Evolutionary conservation across 2,888 invertebrate genomes (phyloP).

Genomic region (Mellilla xanthometata): DNA sequence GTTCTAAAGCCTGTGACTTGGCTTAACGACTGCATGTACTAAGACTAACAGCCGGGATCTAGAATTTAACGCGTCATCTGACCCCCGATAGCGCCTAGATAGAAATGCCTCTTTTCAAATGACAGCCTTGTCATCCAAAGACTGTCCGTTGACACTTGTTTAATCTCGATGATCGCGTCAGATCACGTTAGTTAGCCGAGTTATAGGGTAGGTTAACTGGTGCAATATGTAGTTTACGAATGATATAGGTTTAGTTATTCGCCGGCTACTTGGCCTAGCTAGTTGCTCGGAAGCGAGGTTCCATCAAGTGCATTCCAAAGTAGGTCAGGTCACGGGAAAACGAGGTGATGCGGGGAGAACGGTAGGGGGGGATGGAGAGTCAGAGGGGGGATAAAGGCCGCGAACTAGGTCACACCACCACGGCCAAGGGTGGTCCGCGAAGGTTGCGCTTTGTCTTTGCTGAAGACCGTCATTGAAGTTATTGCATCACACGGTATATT

Average conservation of each 20-base stretch:
- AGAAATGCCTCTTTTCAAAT: no score
- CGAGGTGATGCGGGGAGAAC: slow-evolving; percentile 39
- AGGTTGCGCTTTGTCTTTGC: slow-evolving; percentile 69
- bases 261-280: slow-evolving; percentile 25
- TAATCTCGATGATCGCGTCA: no score
- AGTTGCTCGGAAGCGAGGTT: slow-evolving; percentile 49
- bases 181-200: background rate
- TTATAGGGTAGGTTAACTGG: background rate
- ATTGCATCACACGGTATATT: slow-evolving; percentile 16
- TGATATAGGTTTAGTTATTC: slow-evolving; percentile 5
- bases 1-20: no score
- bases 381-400: slow-evolving; percentile 41
- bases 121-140: no score
- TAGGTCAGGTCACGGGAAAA: slow-evolving; percentile 67
- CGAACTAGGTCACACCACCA: slow-evolving; percentile 74
- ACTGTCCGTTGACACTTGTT: no score
- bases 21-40: no score
- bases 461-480: slow-evolving; percentile 27
- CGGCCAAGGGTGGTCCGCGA: slow-evolving; percentile 78
- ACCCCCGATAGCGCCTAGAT: no score
- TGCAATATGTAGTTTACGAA: background rate
- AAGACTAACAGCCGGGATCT: no score
- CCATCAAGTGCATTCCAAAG: slow-evolving; percentile 70
- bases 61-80: no score
- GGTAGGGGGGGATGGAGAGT: slow-evolving; percentile 19